Base-by-base conservation (phyloP, 2,113 vertebrate genomes). In the Dissostichus mawsoni region DNA sequence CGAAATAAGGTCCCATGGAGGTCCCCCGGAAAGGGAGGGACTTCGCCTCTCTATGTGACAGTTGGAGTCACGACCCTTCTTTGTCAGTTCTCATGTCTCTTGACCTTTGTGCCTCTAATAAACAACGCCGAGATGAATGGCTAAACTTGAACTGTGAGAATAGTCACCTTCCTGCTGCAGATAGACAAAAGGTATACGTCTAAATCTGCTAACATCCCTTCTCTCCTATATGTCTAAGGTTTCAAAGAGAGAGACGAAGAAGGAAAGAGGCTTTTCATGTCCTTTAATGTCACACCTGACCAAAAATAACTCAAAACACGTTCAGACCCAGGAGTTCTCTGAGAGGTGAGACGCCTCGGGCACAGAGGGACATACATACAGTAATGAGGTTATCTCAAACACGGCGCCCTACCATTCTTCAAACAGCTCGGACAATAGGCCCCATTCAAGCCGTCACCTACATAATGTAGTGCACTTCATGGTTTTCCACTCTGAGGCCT, bases 361-460 rank as follows among this genome's bases (percentile, higher is more conserved):
- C 78, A 53, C 67, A 76, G 78, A n/a, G 50, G 81, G 65, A 83
- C 82, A 74, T 74, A 74, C 80, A 85, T 74, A 36, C 77, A 81
- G 70, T 80, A 85, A 89, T 86, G 83, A 89, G 90, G 87, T 74
- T 45, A 68, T 67, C 69, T 85, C 87, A 85, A 85, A 50, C 52
- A 76, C 5, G 67, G 29, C 29, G 33, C 72, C 29, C 29, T 3
- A 20, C n/a, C 7, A 1, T 48, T 79, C 61, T 64, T 87, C 80
- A 74, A 63, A 65, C 62, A n/a, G 57, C 2, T 11, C 56, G 4
- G 13, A 53, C 56, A 20, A 14, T 66, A 36, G n/a, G 48, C 76
- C 82, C 63, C 56, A 11, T 72, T 74, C 66, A 67, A 53, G 68
- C 64, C 52, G 11, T 61, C 76, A 11, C 78, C 83, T 69, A 64